Evolutionary conservation across 2,113 vertebrate genomes (phyloP), one percentile per base, ranked within the genome.

Genomic region (Myotis brandtii): DNA sequence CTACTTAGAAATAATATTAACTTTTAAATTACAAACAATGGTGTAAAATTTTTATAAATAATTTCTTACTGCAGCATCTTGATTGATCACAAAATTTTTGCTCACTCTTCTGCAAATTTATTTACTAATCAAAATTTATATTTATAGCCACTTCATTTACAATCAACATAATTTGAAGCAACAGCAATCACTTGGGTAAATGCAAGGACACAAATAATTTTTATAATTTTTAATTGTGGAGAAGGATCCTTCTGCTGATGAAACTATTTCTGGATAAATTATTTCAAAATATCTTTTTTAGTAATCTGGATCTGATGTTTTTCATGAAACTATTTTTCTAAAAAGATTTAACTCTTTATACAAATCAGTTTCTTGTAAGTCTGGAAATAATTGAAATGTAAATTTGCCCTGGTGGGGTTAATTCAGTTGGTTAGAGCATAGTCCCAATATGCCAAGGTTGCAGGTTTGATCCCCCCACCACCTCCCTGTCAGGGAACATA

Each of bases 351-450:
- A 82, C 18, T 64, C 32, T 81, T 86, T 13, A 56, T 64, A 79
- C 54, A 87, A 83, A 56, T 79, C n/a, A 93, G 6, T 67, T 91
- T 91, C n/a, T 4, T 34, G 3, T 80, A 81, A 76, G 32, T 84
- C 62, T 91, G 62, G 56, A 70, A 93, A 90, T 72, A 83, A 76
- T 86, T 77, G 83, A 93, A 75, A 77, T 91, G 11, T 76, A 64
- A 64, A 13, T 64, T 64, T 32, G 27, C 62, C 62, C 25, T 64
- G 12, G 62, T 14, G 27, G 5, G 11, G 27, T 64, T 62, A 32
- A 12, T 32, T 64, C 62, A 32, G 10, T 32, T 64, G 27, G 27
- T 64, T 64, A 64, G 62, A 64, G 62, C 27, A 14, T 14, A 30
- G 62, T 64, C 27, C 13, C 62, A 64, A 64, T 32, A 64, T 32